These are phyloP conservation scores for Ceyx melanurus DNA, from an alignment of 2,113 vertebrate species.

Conservation along the genomic window DNA sequence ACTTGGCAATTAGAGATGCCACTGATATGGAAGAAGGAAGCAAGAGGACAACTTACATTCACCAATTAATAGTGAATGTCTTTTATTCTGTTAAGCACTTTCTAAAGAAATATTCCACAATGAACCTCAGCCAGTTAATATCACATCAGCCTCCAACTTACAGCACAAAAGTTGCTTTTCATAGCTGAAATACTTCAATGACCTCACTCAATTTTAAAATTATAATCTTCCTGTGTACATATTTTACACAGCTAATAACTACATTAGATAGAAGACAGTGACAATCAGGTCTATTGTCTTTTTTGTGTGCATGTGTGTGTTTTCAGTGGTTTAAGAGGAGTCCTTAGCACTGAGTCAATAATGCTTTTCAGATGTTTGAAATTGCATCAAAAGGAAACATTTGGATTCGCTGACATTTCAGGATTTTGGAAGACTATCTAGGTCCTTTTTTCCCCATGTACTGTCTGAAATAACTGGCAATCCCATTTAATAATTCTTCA, in stretches of 20 bases:
- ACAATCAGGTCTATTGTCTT: neutral
- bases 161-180: neutral
- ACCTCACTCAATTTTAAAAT: neutral
- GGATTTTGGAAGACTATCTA: neutral
- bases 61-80: neutral
- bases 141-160: neutral
- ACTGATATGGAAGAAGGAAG: neutral
- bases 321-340: neutral
- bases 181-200: neutral
- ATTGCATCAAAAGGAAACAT: neutral
- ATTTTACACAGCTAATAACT: neutral
- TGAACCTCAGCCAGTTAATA: neutral
- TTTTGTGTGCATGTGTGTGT: neutral
- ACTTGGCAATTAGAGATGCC: neutral
- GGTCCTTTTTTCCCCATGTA: neutral
- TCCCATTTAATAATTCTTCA: neutral
- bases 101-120: neutral
- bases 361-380: slow-evolving; percentile 20
- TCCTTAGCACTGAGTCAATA: neutral
- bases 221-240: accelerated
- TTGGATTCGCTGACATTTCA: neutral
- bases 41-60: neutral
- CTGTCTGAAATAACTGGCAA: slow-evolving; percentile 5
- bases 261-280: neutral
- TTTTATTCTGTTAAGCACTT: neutral